These are phyloP conservation scores for Fundulus diaphanus DNA, from an alignment of 2,797 vertebrate genomes.

Conservation along the genomic window DNA sequence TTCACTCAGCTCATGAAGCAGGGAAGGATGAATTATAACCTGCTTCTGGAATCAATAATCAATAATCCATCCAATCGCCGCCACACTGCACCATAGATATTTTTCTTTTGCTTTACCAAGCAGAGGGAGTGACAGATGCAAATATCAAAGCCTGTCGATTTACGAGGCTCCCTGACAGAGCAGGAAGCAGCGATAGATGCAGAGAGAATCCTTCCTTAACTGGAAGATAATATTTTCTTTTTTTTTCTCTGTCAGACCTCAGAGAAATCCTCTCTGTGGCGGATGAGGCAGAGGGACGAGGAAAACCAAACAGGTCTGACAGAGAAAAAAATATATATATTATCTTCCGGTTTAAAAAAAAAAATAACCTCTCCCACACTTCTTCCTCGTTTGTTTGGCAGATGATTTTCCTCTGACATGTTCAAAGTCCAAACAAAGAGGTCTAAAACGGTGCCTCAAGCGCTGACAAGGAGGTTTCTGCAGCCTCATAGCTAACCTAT, in stretches of 20 bases:
- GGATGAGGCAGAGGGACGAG: constrained; percentile 27
- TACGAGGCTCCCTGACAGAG: constrained; percentile 52
- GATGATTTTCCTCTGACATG: constrained; percentile 15
- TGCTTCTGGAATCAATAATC: constrained; percentile 75
- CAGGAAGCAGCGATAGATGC: constrained; percentile 31
- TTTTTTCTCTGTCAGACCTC: no score
- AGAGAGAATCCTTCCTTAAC: no score
- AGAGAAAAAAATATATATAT: constrained; percentile 34
- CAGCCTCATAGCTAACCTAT: constrained; percentile 22
- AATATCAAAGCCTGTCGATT: constrained; percentile 52
- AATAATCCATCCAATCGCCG: constrained; percentile 66
- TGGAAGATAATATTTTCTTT: no score
- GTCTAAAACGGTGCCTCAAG: constrained; percentile 14
- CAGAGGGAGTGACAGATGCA: constrained; percentile 60
- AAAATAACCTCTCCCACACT: constrained; percentile 37
- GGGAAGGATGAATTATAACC: constrained; percentile 64
- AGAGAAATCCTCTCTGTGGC: constrained; percentile 28
- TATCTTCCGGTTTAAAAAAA: constrained; percentile 23
- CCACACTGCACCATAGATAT: constrained; percentile 55
- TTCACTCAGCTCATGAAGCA: constrained; percentile 40
- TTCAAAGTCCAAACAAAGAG: constrained; percentile 26
- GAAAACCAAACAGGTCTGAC: constrained; percentile 43
- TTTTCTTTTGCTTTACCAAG: constrained; percentile 50
- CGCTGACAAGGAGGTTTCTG: constrained; percentile 18
- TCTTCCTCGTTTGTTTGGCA: constrained; percentile 33